These are phyloP conservation scores for Puffinus mauretanicus DNA, from an alignment of 2,113 vertebrate genomes.

Conservation along the genomic window DNA sequence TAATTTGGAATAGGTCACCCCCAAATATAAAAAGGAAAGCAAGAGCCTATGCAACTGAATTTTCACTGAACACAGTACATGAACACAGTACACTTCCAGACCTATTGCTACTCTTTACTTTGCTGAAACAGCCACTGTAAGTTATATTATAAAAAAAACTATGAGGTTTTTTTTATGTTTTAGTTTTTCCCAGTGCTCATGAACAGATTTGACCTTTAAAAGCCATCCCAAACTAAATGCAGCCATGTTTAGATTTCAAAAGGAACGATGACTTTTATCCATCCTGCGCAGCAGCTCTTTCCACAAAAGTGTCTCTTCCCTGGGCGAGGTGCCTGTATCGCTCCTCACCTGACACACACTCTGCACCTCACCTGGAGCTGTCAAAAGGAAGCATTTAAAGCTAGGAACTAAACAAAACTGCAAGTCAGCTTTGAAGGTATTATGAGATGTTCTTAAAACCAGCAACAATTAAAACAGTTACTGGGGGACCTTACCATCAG, in stretches of 20 bases:
- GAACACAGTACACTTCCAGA: background rate
- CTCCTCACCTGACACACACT: background rate
- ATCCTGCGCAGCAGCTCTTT: background rate
- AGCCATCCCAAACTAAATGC: background rate
- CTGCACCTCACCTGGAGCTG: background rate
- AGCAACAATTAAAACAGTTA: background rate
- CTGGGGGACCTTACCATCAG: background rate
- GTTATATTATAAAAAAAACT: background rate
- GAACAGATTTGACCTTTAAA: background rate
- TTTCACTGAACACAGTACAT: background rate
- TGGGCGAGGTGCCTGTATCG: accelerated
- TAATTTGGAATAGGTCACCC: background rate
- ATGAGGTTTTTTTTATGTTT: background rate
- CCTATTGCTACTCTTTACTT: background rate
- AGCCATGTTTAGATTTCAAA: background rate
- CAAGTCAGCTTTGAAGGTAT: background rate
- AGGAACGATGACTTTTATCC: background rate
- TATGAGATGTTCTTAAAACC: background rate
- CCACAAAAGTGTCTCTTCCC: background rate
- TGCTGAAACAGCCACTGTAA: background rate
- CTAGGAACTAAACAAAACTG: background rate
- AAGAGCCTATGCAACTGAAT: background rate
- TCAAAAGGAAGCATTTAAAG: background rate
- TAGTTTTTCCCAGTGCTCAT: background rate
- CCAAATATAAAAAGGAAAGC: background rate